phyloP scores from a whole-genome alignment of 2,888 invertebrate species.

The Lepas anatifera region DNA sequence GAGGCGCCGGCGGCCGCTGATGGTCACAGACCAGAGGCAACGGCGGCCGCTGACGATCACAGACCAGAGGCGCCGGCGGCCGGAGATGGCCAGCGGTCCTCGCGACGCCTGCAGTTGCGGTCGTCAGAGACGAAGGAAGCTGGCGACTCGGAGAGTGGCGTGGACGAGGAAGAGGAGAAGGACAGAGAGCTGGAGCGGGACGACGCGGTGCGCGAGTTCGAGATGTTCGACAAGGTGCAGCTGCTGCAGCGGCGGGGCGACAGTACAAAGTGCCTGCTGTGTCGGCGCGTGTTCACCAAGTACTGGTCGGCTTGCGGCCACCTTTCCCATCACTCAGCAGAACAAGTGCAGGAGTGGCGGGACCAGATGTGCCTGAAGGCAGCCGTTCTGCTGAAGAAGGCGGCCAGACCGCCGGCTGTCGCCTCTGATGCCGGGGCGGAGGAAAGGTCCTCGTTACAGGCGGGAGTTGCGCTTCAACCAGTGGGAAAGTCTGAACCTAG shows the following conservation, averaged over 20 bases:
- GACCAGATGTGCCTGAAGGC: background rate
- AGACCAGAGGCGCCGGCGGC: background rate
- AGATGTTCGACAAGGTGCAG: background rate
- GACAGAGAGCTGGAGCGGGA: background rate
- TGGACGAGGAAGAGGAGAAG: no score
- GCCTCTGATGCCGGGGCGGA: no score
- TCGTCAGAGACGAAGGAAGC: no score
- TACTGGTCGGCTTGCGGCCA: slow-evolving; percentile 5
- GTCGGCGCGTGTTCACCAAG: background rate
- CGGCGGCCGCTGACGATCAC: background rate
- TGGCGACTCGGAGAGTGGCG: no score
- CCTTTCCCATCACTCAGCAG: background rate
- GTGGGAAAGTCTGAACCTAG: no score
- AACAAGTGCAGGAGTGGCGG: background rate
- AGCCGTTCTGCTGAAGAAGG: background rate
- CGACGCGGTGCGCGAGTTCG: background rate
- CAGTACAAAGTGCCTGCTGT: background rate
- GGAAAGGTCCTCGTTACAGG: no score
- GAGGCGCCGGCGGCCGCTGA: no score
- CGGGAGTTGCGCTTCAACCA: no score
- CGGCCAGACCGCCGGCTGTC: no score
- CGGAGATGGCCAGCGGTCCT: no score
- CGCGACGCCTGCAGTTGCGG: no score
- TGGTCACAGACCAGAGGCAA: no score
- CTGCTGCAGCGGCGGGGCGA: background rate